Base-by-base conservation (phyloP, 2,888 invertebrate species). In the Gymnocheta viridis region DNA sequence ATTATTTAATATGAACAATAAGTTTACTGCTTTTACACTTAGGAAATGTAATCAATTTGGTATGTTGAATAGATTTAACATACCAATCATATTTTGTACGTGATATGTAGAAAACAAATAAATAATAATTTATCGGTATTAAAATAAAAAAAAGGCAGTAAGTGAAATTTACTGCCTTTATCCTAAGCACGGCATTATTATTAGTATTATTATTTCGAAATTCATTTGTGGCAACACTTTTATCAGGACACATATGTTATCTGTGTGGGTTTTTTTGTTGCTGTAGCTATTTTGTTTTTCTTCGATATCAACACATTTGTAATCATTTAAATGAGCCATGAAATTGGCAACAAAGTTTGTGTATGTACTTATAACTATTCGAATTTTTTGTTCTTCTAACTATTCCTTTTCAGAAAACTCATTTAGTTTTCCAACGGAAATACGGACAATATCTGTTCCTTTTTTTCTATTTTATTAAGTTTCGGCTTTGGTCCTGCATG, bases 301-400 rank as follows among this genome's bases (percentile, higher is more conserved):
- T 22, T 70, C 72, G 62, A 72, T 73, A 83, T 60, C 70, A 67
- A 49, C 62, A 73, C 56, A 70, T 82, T 79, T 67, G 79, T 82
- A 86, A 86, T 86, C 85, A 86, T 85, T 85, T 86, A 85, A 86
- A 86, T 86, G 86, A 86, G 72, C 85, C 86, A 86, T 85, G 85
- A 86, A 86, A 86, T 86, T 85, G 85, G 44, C 76, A 85, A 82
- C 82, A 85, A 81, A 86, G 73, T 86, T 86, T 85, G 77, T 78
- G 70, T 83, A 72, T 78, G 70, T 83, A 72, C 70, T 76, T 54
- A 4, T 7, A 56, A 47, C 17, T 56, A 47, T 56, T 35, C 32
- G 44, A 56, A 24, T 58, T 47, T 47, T 27, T 58, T 66, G 38
- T 6, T 38, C 0, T 72, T 24, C 24, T 17, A 12, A 14, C n/a